Evolutionary conservation across 2,113 vertebrate genomes (phyloP).

Genomic region (Glaucidium brasilianum): DNA sequence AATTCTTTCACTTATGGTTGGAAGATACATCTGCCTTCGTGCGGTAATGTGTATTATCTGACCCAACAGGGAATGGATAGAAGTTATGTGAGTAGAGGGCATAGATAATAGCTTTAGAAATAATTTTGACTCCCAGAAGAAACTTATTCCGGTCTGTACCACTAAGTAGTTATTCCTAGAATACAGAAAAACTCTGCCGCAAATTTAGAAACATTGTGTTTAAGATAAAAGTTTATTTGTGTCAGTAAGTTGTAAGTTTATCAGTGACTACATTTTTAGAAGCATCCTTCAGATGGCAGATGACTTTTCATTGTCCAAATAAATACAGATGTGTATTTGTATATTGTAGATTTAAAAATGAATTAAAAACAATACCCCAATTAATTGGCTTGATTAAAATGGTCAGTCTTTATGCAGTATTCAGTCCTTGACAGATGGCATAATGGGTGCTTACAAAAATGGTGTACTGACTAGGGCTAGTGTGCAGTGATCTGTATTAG

Average conservation of each 20-base stretch:
- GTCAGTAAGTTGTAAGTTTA: neutral
- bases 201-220: neutral
- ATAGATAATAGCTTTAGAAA: neutral
- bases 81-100: neutral
- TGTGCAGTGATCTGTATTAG: neutral
- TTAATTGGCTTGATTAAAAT: neutral
- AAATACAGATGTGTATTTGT: neutral
- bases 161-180: neutral
- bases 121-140: neutral
- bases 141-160: neutral
- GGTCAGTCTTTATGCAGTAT: neutral
- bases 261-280: neutral
- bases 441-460: neutral
- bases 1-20: rapidly evolving
- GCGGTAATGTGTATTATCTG: neutral
- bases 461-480: neutral
- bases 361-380: neutral
- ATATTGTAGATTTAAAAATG: neutral
- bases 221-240: neutral
- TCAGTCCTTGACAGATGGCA: neutral
- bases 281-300: neutral
- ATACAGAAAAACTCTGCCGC: neutral
- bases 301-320: neutral
- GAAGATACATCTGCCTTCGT: neutral
- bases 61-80: neutral